These are phyloP conservation scores for Coilia nasus DNA, from an alignment of 2,797 vertebrate genomes.

Conservation along the genomic window DNA sequence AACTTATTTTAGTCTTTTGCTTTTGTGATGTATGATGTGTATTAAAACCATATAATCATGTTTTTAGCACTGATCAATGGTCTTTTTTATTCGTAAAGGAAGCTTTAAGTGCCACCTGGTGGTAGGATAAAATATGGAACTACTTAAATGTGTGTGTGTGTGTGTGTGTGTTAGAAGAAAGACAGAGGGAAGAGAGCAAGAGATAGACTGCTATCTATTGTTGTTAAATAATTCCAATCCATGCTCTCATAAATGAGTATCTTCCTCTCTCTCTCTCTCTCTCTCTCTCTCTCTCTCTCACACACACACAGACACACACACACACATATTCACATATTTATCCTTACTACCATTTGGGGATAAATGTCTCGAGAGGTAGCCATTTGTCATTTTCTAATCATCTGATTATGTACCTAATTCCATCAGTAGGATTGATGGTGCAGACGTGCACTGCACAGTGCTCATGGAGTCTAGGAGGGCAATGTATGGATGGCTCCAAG, in stretches of 20 bases:
- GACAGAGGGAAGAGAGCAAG: no score
- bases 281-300: neutral
- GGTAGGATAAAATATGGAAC: neutral
- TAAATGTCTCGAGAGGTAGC: neutral
- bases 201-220: neutral
- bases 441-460: neutral
- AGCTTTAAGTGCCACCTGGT: neutral
- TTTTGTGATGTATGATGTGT: neutral
- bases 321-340: neutral
- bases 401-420: neutral
- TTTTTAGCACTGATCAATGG: neutral
- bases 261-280: no score
- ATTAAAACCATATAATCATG: neutral
- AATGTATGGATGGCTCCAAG: neutral
- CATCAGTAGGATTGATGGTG: conserved; percentile 13
- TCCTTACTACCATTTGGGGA: neutral
- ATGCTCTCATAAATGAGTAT: no score
- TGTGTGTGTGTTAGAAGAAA: neutral
- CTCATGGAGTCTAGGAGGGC: neutral
- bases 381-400: conserved; percentile 15
- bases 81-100: neutral
- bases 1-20: neutral
- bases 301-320: neutral
- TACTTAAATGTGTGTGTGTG: neutral
- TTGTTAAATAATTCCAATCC: no score